phyloP scores from a whole-genome alignment of 64 coral and sea anemone species.

The Porites australiensis region DNA sequence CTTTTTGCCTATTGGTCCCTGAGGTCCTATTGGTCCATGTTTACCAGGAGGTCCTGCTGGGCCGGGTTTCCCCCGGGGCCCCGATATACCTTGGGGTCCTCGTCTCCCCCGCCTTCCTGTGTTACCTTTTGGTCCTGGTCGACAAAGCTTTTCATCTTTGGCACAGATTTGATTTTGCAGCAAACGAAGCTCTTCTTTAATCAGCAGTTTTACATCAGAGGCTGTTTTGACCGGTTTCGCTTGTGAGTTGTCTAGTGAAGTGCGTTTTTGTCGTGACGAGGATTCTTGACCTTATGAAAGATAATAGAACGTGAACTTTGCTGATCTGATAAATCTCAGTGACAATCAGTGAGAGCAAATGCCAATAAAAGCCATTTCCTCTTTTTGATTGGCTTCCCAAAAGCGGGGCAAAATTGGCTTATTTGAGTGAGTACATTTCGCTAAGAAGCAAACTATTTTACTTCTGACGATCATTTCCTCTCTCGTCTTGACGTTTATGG shows the following conservation, averaged over 20 bases:
- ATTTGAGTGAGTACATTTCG: too few species aligned
- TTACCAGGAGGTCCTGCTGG: constrained; percentile 49
- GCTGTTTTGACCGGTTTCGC: background rate
- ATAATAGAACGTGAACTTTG: too few species aligned
- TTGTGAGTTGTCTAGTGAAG: background rate
- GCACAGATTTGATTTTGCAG: constrained; percentile 52
- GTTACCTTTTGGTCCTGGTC: constrained; percentile 52
- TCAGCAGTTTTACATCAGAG: background rate
- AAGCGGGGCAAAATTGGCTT: too few species aligned
- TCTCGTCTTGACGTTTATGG: too few species aligned
- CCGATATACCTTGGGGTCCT: constrained; percentile 16
- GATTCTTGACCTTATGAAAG: background rate
- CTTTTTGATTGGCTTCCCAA: too few species aligned
- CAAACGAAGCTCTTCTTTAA: constrained; percentile 14
- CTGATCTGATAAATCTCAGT: too few species aligned
- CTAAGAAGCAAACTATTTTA: too few species aligned
- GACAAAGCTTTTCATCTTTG: constrained; percentile 47
- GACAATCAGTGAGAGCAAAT: too few species aligned
- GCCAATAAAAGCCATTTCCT: too few species aligned
- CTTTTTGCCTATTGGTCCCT: constrained; percentile 9
- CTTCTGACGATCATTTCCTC: too few species aligned
- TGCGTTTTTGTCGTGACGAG: background rate
- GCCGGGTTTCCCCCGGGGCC: constrained; percentile 10
- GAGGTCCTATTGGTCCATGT: constrained; percentile 41
- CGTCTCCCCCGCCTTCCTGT: constrained; percentile 45